A percentile compares a stretch with the other conserved stretches of the same genome.
These are phyloP conservation scores for Leptoteleia sp. DNA, from an alignment of 1,140 invertebrate species.

Conservation along the genomic window DNA sequence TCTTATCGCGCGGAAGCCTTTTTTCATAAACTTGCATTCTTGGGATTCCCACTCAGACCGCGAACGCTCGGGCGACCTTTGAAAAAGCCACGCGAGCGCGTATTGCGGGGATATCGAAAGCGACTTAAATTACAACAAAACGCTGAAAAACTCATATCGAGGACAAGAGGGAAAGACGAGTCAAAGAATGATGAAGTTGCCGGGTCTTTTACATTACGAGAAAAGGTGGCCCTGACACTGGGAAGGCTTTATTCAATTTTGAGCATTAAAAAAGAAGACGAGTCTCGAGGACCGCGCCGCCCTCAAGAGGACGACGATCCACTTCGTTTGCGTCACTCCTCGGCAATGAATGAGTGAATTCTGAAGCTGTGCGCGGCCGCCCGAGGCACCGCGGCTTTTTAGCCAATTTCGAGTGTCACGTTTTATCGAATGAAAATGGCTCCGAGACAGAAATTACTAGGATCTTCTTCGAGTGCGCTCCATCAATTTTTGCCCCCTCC, in stretches of 20 bases:
- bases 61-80: constrained; percentile 2
- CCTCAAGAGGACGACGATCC: constrained; percentile 45
- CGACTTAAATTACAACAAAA: constrained; percentile 20
- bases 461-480: constrained; percentile 29
- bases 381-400: constrained; percentile 42
- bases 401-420: constrained; percentile 60
- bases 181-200: constrained; percentile 28
- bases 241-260: constrained; percentile 50
- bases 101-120: constrained; percentile 6
- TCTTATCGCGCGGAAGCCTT: background rate
- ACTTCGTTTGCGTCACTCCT: constrained; percentile 54
- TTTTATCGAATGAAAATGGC: constrained; percentile 59
- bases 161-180: background rate
- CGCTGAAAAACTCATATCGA: no score
- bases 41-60: background rate
- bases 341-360: constrained; percentile 57
- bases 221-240: constrained; percentile 7
- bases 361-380: constrained; percentile 38
- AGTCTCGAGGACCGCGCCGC: constrained; percentile 13
- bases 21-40: constrained; percentile 11
- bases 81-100: no score
- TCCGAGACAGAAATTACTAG: constrained; percentile 37
- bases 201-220: constrained; percentile 19
- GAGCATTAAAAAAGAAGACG: constrained; percentile 38
- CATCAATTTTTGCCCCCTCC: constrained; percentile 39